Base-by-base conservation (phyloP, 2,888 invertebrate species). In the Agrotis ipsilon region DNA sequence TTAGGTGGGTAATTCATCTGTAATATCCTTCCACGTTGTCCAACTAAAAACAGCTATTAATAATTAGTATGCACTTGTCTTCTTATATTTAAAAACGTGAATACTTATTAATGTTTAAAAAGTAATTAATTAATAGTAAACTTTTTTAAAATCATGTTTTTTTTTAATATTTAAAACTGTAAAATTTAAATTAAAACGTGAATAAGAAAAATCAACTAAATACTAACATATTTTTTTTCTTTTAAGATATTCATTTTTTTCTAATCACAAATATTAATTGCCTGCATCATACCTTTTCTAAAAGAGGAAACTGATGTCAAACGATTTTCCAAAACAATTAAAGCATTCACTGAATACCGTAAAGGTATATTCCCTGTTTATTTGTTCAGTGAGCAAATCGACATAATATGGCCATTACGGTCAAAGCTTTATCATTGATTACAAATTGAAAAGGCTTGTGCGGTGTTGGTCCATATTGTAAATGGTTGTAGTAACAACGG, bases 361-460 rank as follows among this genome's bases (percentile, higher is more conserved):
- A 52, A 45, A 57, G 7, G 16, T 59, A 18, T 19, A 45, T 63
- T 58, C 6, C 21, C 51, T 13, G 51, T 62, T 62, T 39, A 49
- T 74, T 32, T 43, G 72, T 72, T 58, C 51, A 62, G 3, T 57
- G 49, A 58, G 24, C 19, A 6, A 62, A 57, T 58, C n/a, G 48
- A 51, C 46, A 62, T 52, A 57, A 52, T 55, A 58, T n/a, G 19
- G n/a, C 57, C 48, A 72, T 63, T 63, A 59, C 24, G 13, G 39
- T 19, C n/a, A 78, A 39, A 43, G 27, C 46, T 52, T 59, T 55
- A 78, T 58, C 63, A 78, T 59, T 72, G 51, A 75, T 75, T 75
- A 62, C 63, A 78, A 72, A 75, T 75, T 78, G 63, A 75, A 78
- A 72, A 63, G 63, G 63, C n/a, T 27, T 46, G 14, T 72, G 72